A percentile compares a stretch with the other conserved stretches of the same genome.
These are phyloP conservation scores for Littorina saxatilis DNA, from an alignment of 1,140 invertebrate genomes.

Conservation along the genomic window DNA sequence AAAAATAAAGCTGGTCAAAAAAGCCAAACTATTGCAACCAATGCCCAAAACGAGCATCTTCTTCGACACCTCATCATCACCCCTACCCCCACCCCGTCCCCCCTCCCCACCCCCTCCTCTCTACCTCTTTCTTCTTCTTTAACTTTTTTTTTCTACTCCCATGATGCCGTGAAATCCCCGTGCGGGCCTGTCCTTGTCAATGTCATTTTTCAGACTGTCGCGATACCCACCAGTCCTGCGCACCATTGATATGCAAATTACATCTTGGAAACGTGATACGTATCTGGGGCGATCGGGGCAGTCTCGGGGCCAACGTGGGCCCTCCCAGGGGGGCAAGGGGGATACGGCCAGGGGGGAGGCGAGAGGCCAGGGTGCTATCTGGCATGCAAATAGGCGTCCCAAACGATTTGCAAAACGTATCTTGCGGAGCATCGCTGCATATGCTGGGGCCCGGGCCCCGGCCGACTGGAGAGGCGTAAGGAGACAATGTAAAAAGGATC, in stretches of 20 bases:
- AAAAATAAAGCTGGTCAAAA: too few species aligned
- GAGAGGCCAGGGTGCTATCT: neutral
- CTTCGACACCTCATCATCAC: neutral
- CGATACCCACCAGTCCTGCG: neutral
- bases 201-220: constrained; percentile 15
- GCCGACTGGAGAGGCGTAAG: too few species aligned
- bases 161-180: neutral
- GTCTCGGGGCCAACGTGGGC: neutral
- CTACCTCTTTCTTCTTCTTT: neutral
- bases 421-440: constrained; percentile 14
- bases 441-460: too few species aligned
- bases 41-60: too few species aligned
- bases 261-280: constrained; percentile 20
- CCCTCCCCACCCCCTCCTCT: neutral
- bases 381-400: constrained; percentile 18
- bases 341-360: neutral
- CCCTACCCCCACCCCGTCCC: neutral
- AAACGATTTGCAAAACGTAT: constrained; percentile 19
- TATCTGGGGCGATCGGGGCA: constrained; percentile 13
- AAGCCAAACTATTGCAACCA: too few species aligned
- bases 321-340: neutral
- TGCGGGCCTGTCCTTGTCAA: constrained; percentile 9
- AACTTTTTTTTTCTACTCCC: neutral
- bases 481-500: too few species aligned
- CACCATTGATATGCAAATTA: constrained; percentile 24